These are phyloP conservation scores for Equus przewalskii DNA, from an alignment of 2,113 vertebrate genomes.

Conservation along the genomic window DNA sequence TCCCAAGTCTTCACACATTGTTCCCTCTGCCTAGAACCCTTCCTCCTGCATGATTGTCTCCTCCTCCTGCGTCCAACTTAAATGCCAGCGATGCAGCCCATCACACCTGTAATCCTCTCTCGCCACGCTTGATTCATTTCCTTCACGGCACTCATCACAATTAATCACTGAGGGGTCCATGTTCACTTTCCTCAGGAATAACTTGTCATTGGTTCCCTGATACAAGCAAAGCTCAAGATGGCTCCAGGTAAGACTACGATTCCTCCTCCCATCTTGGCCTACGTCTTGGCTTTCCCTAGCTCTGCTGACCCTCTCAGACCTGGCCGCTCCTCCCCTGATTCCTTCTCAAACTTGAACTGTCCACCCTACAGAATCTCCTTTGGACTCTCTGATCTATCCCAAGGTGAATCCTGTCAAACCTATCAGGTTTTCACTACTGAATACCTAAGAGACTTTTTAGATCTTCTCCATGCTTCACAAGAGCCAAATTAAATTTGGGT, in stretches of 20 bases:
- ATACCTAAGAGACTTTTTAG: background rate
- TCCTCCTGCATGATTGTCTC: background rate
- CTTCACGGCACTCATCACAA: background rate
- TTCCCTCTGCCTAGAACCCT: background rate
- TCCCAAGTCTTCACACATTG: background rate
- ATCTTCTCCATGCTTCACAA: background rate
- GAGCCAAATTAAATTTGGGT: background rate
- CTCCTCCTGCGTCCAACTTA: too few species aligned
- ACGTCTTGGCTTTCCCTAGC: background rate
- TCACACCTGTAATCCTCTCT: background rate
- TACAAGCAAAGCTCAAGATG: background rate
- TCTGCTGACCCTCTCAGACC: background rate
- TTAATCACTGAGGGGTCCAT: background rate
- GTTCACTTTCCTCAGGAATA: background rate
- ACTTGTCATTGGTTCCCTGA: background rate
- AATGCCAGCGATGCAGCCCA: background rate
- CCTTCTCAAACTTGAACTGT: background rate
- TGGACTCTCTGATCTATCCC: background rate
- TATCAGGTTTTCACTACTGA: background rate
- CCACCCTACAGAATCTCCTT: background rate
- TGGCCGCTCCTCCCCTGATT: background rate
- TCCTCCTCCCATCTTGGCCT: background rate
- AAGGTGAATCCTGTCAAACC: background rate
- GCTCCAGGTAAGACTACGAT: background rate
- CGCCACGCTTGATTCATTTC: fast-evolving